Evolutionary conservation across 2,888 invertebrate genomes (phyloP).

Genomic region (Embidobia sp.): DNA sequence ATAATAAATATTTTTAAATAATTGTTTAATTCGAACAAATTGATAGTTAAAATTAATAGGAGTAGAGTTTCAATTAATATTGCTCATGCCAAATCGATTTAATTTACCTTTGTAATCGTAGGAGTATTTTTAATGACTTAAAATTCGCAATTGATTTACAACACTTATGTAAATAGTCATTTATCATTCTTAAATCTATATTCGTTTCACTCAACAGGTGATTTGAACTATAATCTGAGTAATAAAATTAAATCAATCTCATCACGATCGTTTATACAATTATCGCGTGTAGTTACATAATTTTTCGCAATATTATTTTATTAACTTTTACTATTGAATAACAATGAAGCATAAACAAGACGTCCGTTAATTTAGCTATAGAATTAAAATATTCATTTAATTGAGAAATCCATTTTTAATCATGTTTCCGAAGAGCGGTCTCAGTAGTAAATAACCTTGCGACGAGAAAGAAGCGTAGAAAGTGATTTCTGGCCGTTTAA

Average conservation of each 20-base stretch:
- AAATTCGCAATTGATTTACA: slow-evolving; percentile 17
- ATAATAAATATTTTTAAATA: too few relatives aligned
- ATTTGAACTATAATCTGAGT: slow-evolving; percentile 6
- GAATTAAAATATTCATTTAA: not conserved
- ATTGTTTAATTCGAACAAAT: too few relatives aligned
- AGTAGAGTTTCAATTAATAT: too few relatives aligned
- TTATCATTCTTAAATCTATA: slow-evolving; percentile 24
- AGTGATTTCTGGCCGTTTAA: not conserved
- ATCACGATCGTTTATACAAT: not conserved
- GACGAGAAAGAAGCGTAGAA: too few relatives aligned
- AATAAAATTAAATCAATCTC: slow-evolving; percentile 19
- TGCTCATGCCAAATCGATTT: not conserved
- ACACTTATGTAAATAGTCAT: slow-evolving; percentile 25
- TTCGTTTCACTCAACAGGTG: slow-evolving; percentile 21
- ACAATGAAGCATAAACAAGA: not conserved
- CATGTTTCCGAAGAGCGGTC: not conserved
- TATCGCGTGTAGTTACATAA: slow-evolving; percentile 13
- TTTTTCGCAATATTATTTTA: not conserved
- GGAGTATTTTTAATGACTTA: too few relatives aligned
- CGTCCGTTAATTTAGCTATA: not conserved
- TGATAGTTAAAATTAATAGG: too few relatives aligned
- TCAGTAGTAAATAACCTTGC: too few relatives aligned
- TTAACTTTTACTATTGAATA: not conserved
- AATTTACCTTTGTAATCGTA: slow-evolving; percentile 10
- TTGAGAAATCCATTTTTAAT: not conserved